A percentile compares a stretch with the other conserved stretches of the same genome.
Evolutionary conservation across 2,113 vertebrate genomes (phyloP).

Genomic region (Nanorana parkeri): DNA sequence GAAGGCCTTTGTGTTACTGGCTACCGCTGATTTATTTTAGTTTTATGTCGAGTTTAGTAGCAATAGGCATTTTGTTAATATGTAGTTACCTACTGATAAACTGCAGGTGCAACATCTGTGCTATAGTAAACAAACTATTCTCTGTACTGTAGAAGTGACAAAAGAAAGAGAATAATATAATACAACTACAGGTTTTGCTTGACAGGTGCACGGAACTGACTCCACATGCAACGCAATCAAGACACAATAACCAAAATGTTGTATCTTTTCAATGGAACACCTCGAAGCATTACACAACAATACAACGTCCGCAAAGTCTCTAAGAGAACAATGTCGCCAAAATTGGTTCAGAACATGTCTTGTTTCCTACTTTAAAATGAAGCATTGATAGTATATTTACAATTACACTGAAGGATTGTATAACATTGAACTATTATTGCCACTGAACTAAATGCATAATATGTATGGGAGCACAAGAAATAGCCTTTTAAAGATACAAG

Average conservation of each 20-base stretch:
- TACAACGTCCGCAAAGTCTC: neutral
- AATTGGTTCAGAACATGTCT: neutral
- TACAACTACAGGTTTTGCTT: slow-evolving; percentile 23
- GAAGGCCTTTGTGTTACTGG: slow-evolving; percentile 26
- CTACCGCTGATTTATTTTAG: slow-evolving; percentile 45
- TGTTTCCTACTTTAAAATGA: neutral
- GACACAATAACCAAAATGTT: slow-evolving; percentile 46
- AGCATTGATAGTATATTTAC: neutral
- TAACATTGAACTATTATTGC: neutral
- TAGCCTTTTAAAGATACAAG: no score
- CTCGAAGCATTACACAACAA: slow-evolving; percentile 15
- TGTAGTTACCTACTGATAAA: slow-evolving; percentile 54
- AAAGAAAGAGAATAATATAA: slow-evolving; percentile 51
- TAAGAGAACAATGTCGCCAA: neutral
- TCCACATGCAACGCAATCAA: slow-evolving; percentile 46
- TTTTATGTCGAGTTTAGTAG: slow-evolving; percentile 53
- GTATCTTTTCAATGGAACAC: slow-evolving; percentile 37
- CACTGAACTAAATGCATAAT: no score
- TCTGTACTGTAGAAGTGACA: slow-evolving; percentile 43
- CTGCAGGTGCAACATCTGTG: slow-evolving; percentile 51
- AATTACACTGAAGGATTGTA: neutral
- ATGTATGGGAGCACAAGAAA: no score
- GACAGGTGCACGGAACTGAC: slow-evolving; percentile 51
- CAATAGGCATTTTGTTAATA: slow-evolving; percentile 55
- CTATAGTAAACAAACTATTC: slow-evolving; percentile 56